phyloP scores from a whole-genome alignment of 2,113 vertebrate genomes.

The Clupea harengus region DNA sequence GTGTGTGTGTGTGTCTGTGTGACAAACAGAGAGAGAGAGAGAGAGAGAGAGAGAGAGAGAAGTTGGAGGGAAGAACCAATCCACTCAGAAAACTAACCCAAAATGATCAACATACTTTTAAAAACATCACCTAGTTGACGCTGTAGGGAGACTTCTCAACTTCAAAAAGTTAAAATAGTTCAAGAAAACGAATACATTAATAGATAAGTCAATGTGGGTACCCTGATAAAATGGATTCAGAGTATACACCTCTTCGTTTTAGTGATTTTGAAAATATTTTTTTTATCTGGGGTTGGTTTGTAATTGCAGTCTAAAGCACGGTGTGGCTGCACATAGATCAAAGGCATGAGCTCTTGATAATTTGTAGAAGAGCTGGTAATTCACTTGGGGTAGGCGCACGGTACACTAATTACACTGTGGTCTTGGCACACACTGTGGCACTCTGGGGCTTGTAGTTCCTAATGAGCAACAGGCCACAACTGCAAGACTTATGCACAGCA shows the following conservation, averaged over 20 bases:
- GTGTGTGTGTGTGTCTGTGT: too few relatives aligned
- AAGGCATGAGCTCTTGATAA: constrained; percentile 6
- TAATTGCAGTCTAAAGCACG: background rate
- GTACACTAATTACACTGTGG: background rate
- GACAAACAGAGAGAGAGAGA: background rate
- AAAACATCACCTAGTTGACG: background rate
- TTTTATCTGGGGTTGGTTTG: background rate
- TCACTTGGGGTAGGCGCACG: background rate
- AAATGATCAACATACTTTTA: background rate
- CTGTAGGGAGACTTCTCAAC: background rate
- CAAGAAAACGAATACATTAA: background rate
- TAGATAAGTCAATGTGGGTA: background rate
- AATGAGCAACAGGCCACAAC: constrained; percentile 14
- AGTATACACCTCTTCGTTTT: background rate
- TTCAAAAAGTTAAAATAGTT: background rate
- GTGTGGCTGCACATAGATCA: background rate
- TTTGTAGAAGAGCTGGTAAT: constrained; percentile 1
- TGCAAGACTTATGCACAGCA: background rate
- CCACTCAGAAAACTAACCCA: background rate
- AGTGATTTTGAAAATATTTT: background rate
- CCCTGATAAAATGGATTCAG: background rate
- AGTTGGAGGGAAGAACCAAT: background rate
- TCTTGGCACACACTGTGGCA: background rate
- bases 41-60: background rate
- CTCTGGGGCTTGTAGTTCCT: constrained; percentile 13